phyloP scores from a whole-genome alignment of 2,888 invertebrate species.

The Pyrocoelia pectoralis region DNA sequence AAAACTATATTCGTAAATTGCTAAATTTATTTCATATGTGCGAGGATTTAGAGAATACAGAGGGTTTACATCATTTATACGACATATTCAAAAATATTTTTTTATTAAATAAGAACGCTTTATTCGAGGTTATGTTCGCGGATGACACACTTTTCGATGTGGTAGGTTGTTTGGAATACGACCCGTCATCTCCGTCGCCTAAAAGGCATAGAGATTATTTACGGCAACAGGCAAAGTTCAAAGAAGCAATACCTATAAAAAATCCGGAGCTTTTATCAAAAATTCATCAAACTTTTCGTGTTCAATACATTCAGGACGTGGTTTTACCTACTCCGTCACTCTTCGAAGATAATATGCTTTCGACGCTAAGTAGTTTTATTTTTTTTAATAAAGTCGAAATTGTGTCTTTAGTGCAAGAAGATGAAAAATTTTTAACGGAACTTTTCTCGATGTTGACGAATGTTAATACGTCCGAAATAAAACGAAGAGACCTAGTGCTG shows the following conservation, averaged over 20 bases:
- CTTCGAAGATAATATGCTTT: conserved; percentile 98
- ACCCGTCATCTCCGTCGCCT: conserved; percentile 85
- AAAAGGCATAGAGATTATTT: conserved; percentile 97
- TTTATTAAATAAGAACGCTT: conserved; percentile 94
- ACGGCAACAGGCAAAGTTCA: conserved; percentile 88
- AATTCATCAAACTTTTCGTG: conserved; percentile 99
- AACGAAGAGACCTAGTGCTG: conserved; percentile 92
- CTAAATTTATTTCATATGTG: conserved; percentile 95
- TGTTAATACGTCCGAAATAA: conserved; percentile 82
- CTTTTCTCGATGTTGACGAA: conserved; percentile 93
- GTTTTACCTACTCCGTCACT: conserved; percentile 98
- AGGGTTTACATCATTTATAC: conserved; percentile 94
- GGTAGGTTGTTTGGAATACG: conserved; percentile 98
- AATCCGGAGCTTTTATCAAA: conserved; percentile 95
- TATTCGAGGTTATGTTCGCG: conserved; percentile 98
- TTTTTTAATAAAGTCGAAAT: conserved; percentile 99
- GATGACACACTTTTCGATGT: conserved; percentile 97
- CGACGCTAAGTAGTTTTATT: conserved; percentile 97
- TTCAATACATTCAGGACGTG: conserved; percentile 99
- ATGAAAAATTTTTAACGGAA: conserved; percentile 95
- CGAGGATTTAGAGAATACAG: conserved; percentile 94
- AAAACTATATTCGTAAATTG: conserved; percentile 94
- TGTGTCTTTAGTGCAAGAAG: conserved; percentile 96
- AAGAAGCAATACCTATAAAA: conserved; percentile 93
- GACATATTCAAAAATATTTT: conserved; percentile 99